Evolutionary conservation across 2,113 vertebrate species (phyloP).

Genomic region (Xiphophorus maculatus): DNA sequence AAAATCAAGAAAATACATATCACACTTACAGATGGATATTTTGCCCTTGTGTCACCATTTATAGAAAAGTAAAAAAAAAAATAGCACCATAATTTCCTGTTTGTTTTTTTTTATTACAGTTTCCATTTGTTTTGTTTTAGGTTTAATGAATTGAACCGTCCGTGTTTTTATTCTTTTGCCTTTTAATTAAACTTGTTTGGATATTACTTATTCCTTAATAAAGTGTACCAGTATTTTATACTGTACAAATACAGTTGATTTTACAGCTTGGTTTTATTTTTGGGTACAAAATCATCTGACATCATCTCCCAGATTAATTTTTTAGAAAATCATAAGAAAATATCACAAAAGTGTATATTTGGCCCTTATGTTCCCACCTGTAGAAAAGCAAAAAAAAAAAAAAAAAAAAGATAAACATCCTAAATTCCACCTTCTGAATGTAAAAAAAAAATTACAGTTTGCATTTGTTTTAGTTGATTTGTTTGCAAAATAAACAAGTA

Average conservation of each 20-base stretch:
- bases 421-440: neutral
- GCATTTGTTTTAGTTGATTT: neutral
- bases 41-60: constrained; percentile 6
- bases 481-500: constrained; percentile 4
- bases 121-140: neutral
- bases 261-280: neutral
- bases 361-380: constrained; percentile 5
- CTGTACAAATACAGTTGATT: constrained; percentile 15
- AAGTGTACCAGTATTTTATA: constrained; percentile 24
- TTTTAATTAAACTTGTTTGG: neutral
- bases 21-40: neutral
- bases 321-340: neutral
- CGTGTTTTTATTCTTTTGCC: neutral
- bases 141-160: too few species aligned
- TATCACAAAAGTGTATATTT: neutral
- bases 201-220: constrained; percentile 1
- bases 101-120: neutral
- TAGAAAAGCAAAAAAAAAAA: neutral
- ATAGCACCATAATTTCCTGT: neutral
- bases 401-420: neutral
- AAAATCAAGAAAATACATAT: neutral
- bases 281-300: neutral
- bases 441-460: neutral
- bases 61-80: neutral
- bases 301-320: neutral